Evolutionary conservation across 2,113 vertebrate species (phyloP), one percentile per base, ranked within the genome.

Genomic region (Lophochroa leadbeateri): DNA sequence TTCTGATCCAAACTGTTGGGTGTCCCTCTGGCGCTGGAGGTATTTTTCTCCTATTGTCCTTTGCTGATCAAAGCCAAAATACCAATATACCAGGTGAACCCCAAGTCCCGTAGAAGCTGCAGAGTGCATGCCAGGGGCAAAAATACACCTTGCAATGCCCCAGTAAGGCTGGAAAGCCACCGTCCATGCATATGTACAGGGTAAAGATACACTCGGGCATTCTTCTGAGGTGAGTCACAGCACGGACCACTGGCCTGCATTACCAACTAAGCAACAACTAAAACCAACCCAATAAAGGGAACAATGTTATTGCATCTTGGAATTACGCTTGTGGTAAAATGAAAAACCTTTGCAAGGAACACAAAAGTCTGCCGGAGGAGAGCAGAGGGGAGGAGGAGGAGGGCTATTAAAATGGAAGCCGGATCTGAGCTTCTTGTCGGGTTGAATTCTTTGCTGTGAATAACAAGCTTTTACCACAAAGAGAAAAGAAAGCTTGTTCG

Each of bases 401-500:
- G 55, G 44, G 35, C 74, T 86, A 76, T 97, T 94, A 82, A 93
- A 95, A 96, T 87, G 86, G 80, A 95, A 93, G 92, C 80, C 92
- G 82, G 94, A 89, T 61, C 91, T 91, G 83, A 95, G 53, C 46
- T 88, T 68, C 88, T 83, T 72, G 77, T 82, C 2, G 8, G 61
- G 41, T 91, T 85, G 86, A 93, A 95, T 93, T 92, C 95, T 92
- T 96, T 81, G 24, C 69, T 91, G 86, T 72, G 92, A 96, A 97
- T 96, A 97, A 96, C 71, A 94, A 95, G 80, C 65, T 71, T 91
- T 96, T 72, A 71, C 74, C 58, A 94, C 83, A 87, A 94, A 88
- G 70, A 91, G 69, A 76, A 96, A 94, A 95, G 89, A 94, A 96
- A 94, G 78, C 89, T 89, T 93, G 39, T 86, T 95, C 50, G 11